Percentiles rank a stretch among this genome's conserved stretches.
These are phyloP conservation scores for Phaenicophaeus curvirostris DNA, from an alignment of 2,797 vertebrate genomes.

Conservation along the genomic window DNA sequence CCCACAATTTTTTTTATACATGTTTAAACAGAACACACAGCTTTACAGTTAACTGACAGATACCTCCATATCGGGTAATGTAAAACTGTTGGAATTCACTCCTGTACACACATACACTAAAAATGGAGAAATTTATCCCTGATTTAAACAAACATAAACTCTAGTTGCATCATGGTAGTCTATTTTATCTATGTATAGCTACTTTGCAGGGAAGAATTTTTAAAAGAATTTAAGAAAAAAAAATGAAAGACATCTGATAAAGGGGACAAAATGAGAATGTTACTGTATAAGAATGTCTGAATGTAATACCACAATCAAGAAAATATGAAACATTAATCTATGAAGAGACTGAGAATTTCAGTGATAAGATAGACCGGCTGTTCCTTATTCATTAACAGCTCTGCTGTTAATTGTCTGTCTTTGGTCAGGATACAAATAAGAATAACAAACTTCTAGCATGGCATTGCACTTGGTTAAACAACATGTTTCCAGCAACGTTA, in stretches of 20 bases:
- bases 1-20: not conserved
- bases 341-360: not conserved
- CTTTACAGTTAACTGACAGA: not conserved
- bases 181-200: not conserved
- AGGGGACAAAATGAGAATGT: not conserved
- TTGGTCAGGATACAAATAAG: not conserved
- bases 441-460: not conserved
- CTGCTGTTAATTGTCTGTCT: not conserved
- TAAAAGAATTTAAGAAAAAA: not conserved
- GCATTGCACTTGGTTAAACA: not conserved
- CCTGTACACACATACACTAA: not conserved
- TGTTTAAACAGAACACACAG: not conserved
- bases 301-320: not conserved
- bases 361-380: not conserved
- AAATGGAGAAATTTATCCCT: not conserved
- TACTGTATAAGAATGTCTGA: not conserved
- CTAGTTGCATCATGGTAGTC: rapidly evolving
- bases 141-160: not conserved
- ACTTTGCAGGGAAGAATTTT: not conserved
- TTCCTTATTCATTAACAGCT: not conserved
- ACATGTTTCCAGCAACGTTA: not conserved
- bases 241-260: not conserved
- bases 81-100: not conserved
- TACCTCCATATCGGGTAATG: not conserved
- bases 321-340: not conserved